Percentiles rank a stretch among this genome's conserved stretches.
Conservation (phyloP, 2,888 invertebrate genomes). For the Brachypterus glaber region DNA sequence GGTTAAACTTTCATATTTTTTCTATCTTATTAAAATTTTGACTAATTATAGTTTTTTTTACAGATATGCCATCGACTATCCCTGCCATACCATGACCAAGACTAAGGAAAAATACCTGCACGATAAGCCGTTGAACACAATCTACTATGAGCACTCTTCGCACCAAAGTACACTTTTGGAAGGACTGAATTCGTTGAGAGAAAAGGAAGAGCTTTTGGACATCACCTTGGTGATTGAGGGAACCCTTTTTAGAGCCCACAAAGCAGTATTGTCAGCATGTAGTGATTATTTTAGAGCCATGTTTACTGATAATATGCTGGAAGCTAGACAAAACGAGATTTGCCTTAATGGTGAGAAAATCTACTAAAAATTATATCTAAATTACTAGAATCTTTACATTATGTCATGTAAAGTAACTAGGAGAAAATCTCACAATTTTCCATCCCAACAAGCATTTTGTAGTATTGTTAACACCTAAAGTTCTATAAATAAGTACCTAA, state of each 20-base stretch:
- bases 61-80: conserved; percentile 6
- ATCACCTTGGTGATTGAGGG: conserved; percentile 58
- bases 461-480: too few relatives aligned
- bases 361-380: not conserved
- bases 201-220: conserved; percentile 54
- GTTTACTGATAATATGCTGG: conserved; percentile 63
- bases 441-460: too few relatives aligned
- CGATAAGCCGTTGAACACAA: conserved; percentile 39
- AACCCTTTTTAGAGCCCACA: conserved; percentile 56
- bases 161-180: conserved; percentile 48
- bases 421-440: too few relatives aligned
- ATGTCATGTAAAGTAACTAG: too few relatives aligned
- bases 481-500: too few relatives aligned
- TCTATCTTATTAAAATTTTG: too few relatives aligned
- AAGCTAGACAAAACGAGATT: conserved; percentile 55
- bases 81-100: conserved; percentile 30
- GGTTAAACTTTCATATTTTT: too few relatives aligned
- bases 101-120: conserved; percentile 35
- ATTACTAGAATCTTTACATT: too few relatives aligned
- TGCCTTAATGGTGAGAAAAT: conserved; percentile 43
- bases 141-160: conserved; percentile 47
- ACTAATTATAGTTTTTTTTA: conserved; percentile 1
- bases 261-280: conserved; percentile 60
- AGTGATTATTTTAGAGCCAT: conserved; percentile 68
- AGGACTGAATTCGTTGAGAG: conserved; percentile 53